A percentile compares a stretch with the other conserved stretches of the same genome.
Evolutionary conservation across 2,797 vertebrate genomes (phyloP).

Genomic region (Meriones psammophilus): DNA sequence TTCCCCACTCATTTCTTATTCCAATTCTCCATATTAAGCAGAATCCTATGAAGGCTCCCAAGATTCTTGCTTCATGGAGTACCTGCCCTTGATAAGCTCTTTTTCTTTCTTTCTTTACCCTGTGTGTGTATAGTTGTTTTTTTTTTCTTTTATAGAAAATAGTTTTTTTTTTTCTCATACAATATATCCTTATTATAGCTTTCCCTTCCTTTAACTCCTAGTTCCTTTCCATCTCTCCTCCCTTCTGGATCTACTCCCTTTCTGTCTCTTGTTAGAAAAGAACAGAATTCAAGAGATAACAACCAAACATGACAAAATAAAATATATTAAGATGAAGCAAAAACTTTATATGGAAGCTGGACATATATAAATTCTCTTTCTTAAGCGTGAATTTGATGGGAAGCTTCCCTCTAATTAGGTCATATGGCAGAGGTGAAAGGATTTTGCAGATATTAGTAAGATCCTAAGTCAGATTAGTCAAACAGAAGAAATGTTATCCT

Average conservation of each 20-base stretch:
- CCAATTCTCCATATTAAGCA: neutral
- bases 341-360: neutral
- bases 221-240: neutral
- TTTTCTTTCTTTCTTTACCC: neutral
- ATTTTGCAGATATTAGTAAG: slow-evolving; percentile 29
- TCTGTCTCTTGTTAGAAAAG: neutral
- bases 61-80: neutral
- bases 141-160: neutral
- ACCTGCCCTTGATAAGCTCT: neutral
- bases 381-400: slow-evolving; percentile 29
- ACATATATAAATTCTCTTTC: neutral
- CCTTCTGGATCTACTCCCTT: neutral
- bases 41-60: neutral
- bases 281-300: neutral
- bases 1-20: neutral
- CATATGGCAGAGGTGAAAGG: neutral
- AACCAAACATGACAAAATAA: neutral
- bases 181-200: neutral
- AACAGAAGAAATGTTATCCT: slow-evolving; percentile 36
- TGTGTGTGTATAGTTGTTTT: neutral
- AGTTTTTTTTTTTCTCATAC: neutral
- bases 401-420: neutral
- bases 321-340: neutral
- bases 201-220: neutral
- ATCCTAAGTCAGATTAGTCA: slow-evolving; percentile 7